These are phyloP conservation scores for Oryzaephilus surinamensis DNA, from an alignment of 1,140 invertebrate genomes.

Conservation along the genomic window DNA sequence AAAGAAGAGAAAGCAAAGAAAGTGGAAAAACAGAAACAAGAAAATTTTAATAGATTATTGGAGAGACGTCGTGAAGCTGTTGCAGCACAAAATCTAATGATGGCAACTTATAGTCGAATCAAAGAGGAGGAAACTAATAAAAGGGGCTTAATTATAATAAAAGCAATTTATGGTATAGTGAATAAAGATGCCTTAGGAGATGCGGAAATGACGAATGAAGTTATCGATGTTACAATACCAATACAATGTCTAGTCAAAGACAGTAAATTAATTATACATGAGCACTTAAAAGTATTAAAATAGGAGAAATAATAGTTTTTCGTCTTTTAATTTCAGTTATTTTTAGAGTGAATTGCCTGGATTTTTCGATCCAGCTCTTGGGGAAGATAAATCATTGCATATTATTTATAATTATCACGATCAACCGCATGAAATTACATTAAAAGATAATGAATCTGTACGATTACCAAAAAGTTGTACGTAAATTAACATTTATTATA, in stretches of 20 bases:
- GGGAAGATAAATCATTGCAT: slow-evolving; percentile 81
- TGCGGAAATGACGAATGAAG: slow-evolving; percentile 41
- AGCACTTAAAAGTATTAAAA: slow-evolving; percentile 66
- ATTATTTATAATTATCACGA: slow-evolving; percentile 80
- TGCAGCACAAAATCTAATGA: slow-evolving; percentile 81
- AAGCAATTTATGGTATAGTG: slow-evolving; percentile 64
- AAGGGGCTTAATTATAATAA: slow-evolving; percentile 74
- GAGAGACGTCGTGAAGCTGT: slow-evolving; percentile 74
- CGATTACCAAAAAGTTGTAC: slow-evolving; percentile 55
- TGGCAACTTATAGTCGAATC: slow-evolving; percentile 65
- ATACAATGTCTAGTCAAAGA: slow-evolving; percentile 90
- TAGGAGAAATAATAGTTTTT: background rate
- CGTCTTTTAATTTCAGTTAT: slow-evolving; percentile 14
- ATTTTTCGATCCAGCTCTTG: slow-evolving; percentile 93
- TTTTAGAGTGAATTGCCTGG: slow-evolving; percentile 86
- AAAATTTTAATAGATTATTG: slow-evolving; percentile 61
- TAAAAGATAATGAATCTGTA: slow-evolving; percentile 66
- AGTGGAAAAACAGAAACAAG: slow-evolving; percentile 60
- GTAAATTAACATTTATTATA: slow-evolving; percentile 8
- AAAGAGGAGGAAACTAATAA: slow-evolving; percentile 63
- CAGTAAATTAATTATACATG: slow-evolving; percentile 74
- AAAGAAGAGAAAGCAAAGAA: slow-evolving; percentile 65
- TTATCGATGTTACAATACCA: slow-evolving; percentile 87
- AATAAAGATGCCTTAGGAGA: slow-evolving; percentile 20
- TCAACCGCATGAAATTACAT: slow-evolving; percentile 65